These are phyloP conservation scores for Liodrosophila aerea DNA, from an alignment of 2,888 invertebrate genomes.

Conservation along the genomic window DNA sequence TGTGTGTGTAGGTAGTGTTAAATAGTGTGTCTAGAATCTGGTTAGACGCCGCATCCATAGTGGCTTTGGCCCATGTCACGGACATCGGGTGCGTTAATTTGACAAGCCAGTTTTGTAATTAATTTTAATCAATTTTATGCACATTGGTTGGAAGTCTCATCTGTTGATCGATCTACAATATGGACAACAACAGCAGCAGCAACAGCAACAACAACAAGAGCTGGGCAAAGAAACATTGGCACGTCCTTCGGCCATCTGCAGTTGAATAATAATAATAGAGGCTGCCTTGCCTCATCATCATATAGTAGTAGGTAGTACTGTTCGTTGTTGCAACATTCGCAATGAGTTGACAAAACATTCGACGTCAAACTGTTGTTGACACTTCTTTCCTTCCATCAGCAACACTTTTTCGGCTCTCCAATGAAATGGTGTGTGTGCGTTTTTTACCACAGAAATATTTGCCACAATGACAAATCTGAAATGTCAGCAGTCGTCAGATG, in stretches of 20 bases:
- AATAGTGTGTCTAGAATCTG: conserved; percentile 44
- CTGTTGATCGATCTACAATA: conserved; percentile 18
- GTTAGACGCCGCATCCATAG: conserved; percentile 30
- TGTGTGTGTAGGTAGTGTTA: conserved; percentile 20
- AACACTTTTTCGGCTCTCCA: conserved; percentile 20
- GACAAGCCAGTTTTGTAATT: conserved; percentile 62
- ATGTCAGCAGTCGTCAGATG: conserved; percentile 69
- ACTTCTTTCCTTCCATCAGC: conserved; percentile 4
- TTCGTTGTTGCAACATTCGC: conserved; percentile 22
- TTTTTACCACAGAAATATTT: conserved; percentile 32
- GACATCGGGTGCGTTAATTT: conserved; percentile 58
- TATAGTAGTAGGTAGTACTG: background rate
- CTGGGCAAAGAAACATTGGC: background rate
- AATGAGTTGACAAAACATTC: conserved; percentile 31
- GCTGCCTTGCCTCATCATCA: conserved; percentile 32
- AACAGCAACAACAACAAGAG: background rate
- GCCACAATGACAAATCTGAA: conserved; percentile 68
- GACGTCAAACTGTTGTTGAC: conserved; percentile 39
- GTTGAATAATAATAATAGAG: conserved; percentile 35
- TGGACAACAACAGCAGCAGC: background rate
- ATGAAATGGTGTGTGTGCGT: conserved; percentile 18
- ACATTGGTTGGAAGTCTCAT: conserved; percentile 11
- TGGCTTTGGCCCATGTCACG: conserved; percentile 53
- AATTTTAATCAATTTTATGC: conserved; percentile 57
- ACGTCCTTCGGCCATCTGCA: conserved; percentile 52